Evolutionary conservation across 30 jellyfish, hydroid and myxozoan genomes (phyloP).

Genomic region (Phacellophora camtschatica): DNA sequence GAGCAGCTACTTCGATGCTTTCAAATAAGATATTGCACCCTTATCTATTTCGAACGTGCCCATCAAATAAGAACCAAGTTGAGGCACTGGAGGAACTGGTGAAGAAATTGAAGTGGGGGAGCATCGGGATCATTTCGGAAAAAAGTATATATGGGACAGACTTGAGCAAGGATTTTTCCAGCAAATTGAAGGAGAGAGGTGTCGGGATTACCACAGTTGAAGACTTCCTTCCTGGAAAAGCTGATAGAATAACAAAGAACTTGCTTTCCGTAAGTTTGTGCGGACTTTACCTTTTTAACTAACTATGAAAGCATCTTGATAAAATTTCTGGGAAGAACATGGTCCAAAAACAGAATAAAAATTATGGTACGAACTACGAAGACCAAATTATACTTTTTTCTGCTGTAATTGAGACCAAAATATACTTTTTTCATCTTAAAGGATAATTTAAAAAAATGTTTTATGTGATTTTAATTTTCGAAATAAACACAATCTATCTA

Average conservation of each 20-base stretch:
- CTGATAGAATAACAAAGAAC: slow-evolving; percentile 44
- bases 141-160: slow-evolving; percentile 72
- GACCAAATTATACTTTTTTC: too few relatives aligned
- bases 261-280: slow-evolving; percentile 10
- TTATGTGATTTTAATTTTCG: too few relatives aligned
- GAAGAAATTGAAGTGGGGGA: slow-evolving; percentile 81
- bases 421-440: too few relatives aligned
- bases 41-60: slow-evolving; percentile 81
- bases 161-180: slow-evolving; percentile 26
- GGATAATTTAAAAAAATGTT: too few relatives aligned
- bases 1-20: slow-evolving; percentile 74
- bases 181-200: neutral
- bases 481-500: too few relatives aligned
- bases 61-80: slow-evolving; percentile 71
- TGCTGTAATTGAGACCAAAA: too few relatives aligned
- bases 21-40: slow-evolving; percentile 77
- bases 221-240: slow-evolving; percentile 47
- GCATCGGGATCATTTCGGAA: slow-evolving; percentile 84
- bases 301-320: too few relatives aligned
- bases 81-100: slow-evolving; percentile 67
- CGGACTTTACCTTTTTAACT: too few relatives aligned
- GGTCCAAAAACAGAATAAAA: too few relatives aligned
- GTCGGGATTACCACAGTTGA: slow-evolving; percentile 42
- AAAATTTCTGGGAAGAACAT: too few relatives aligned
- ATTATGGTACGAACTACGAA: too few relatives aligned